Percentiles rank a stretch among this genome's conserved stretches.
These are phyloP conservation scores for Nycticryphes semicollaris DNA, from an alignment of 2,113 vertebrate genomes.

Conservation along the genomic window DNA sequence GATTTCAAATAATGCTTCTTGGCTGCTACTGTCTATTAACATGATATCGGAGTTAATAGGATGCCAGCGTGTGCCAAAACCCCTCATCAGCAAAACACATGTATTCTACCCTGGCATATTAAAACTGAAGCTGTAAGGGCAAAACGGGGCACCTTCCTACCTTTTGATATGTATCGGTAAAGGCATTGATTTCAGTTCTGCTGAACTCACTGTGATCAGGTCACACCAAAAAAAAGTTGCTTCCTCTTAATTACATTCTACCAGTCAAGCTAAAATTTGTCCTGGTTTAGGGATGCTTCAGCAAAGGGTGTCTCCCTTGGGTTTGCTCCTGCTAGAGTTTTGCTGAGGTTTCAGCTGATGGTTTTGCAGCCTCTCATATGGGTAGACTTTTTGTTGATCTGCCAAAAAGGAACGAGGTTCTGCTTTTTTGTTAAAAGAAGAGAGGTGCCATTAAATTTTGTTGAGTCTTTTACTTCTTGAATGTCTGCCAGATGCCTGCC, in stretches of 20 bases:
- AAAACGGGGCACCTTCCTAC: neutral
- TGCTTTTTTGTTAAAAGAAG: neutral
- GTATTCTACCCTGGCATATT: neutral
- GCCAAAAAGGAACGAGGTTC: neutral
- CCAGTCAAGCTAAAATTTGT: accelerated
- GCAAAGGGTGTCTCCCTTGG: accelerated
- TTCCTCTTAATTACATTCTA: neutral
- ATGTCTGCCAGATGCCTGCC: neutral
- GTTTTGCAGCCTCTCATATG: neutral
- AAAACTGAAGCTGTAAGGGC: neutral
- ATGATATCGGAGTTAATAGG: neutral
- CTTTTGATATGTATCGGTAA: neutral
- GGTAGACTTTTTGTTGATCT: neutral
- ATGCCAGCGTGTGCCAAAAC: constrained; percentile 38
- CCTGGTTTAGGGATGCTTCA: neutral
- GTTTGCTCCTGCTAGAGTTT: neutral
- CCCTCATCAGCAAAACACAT: neutral
- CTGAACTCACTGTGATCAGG: neutral
- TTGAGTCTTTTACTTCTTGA: neutral
- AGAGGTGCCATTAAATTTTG: neutral
- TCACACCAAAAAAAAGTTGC: neutral
- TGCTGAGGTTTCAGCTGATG: neutral
- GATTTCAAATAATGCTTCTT: constrained; percentile 29
- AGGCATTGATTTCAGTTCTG: neutral
- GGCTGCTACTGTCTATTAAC: constrained; percentile 34